Evolutionary conservation across 1,140 invertebrate species (phyloP).

Genomic region (Pinna nobilis): DNA sequence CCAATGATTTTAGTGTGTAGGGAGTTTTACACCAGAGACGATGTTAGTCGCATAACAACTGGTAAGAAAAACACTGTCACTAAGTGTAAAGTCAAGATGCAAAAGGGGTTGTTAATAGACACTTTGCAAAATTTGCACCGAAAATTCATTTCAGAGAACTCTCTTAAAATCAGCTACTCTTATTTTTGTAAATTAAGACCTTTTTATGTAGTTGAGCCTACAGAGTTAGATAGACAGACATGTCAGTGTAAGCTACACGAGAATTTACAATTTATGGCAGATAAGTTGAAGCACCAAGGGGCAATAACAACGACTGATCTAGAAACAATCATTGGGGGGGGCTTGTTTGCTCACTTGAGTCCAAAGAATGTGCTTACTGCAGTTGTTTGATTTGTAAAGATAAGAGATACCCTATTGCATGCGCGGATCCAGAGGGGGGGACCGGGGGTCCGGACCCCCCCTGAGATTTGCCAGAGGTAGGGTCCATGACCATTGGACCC

Average conservation of each 20-base stretch:
- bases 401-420: background rate
- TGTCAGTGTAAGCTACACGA: constrained; percentile 35
- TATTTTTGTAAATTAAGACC: constrained; percentile 39
- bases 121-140: constrained; percentile 24
- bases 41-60: constrained; percentile 33
- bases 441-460: no score
- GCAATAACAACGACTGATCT: no score
- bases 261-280: constrained; percentile 14
- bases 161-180: constrained; percentile 35
- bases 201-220: constrained; percentile 48
- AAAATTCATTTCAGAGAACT: constrained; percentile 38
- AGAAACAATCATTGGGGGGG: background rate
- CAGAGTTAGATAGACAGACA: constrained; percentile 41
- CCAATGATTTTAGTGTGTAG: no score
- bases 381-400: constrained; percentile 32
- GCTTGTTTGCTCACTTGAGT: background rate
- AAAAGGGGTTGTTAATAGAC: constrained; percentile 39
- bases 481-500: no score
- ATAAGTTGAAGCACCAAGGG: no score
- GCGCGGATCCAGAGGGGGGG: no score
- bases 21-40: constrained; percentile 45
- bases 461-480: no score
- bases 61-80: constrained; percentile 39
- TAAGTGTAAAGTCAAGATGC: constrained; percentile 37
- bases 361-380: constrained; percentile 28